Evolutionary conservation across 2,113 vertebrate species (phyloP).

Genomic region (Zapus hudsonius): DNA sequence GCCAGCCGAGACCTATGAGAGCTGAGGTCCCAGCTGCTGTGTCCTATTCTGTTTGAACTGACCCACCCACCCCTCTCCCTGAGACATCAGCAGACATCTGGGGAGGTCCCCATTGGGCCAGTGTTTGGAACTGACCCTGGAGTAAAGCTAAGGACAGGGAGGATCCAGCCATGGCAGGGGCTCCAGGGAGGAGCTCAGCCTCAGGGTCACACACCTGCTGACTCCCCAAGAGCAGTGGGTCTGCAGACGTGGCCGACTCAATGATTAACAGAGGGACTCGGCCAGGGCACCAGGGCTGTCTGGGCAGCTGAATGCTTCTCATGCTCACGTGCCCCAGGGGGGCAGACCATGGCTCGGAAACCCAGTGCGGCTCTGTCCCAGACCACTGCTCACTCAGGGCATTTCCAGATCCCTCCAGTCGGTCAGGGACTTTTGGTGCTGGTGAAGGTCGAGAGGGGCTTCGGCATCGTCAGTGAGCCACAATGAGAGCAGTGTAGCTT

Average conservation of each 20-base stretch:
- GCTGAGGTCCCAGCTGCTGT: neutral
- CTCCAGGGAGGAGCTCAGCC: neutral
- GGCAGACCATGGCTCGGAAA: neutral
- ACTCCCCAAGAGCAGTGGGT: neutral
- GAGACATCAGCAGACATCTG: neutral
- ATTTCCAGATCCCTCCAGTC: neutral
- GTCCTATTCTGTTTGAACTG: neutral
- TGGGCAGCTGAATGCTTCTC: neutral
- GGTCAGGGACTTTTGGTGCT: neutral
- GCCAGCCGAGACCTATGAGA: neutral
- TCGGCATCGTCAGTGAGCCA: neutral
- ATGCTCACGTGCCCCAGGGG: neutral
- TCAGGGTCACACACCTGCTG: constrained; percentile 13
- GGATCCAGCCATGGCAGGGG: neutral
- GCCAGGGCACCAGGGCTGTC: neutral
- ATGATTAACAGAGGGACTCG: constrained; percentile 45
- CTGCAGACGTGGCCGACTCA: neutral
- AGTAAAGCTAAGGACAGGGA: constrained; percentile 23
- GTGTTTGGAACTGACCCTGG: constrained; percentile 48
- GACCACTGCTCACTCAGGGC: neutral
- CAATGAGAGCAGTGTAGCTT: neutral
- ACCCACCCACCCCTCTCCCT: neutral
- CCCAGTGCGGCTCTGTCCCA: neutral
- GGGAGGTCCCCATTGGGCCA: neutral
- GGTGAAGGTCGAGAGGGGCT: fast-evolving